Percentiles rank a stretch among this genome's conserved stretches.
Conservation (phyloP, 2,888 invertebrate species). For the Lottia scabra region DNA sequence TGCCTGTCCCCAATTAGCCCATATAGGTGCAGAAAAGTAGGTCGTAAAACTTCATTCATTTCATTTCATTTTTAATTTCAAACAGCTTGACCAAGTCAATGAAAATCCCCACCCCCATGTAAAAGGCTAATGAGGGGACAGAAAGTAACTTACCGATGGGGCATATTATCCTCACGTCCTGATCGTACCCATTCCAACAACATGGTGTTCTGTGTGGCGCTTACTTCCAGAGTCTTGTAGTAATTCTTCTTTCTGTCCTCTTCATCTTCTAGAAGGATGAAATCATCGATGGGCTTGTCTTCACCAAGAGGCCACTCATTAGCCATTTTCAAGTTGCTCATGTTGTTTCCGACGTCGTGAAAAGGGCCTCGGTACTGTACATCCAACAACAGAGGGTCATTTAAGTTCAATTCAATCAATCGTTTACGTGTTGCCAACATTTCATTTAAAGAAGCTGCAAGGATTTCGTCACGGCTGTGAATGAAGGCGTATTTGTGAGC, state of each 20-base stretch:
- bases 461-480: background rate
- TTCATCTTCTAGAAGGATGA: background rate
- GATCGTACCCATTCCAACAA: conserved; percentile 1
- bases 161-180: background rate
- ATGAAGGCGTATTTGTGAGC: background rate
- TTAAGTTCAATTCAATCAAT: background rate
- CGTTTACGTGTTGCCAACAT: background rate
- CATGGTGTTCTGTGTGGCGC: background rate
- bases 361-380: background rate
- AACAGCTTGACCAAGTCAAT: too few species aligned
- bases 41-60: too few species aligned
- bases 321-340: background rate
- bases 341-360: background rate
- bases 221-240: background rate
- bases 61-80: too few species aligned
- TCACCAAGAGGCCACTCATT: background rate
- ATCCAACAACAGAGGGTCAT: background rate
- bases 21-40: too few species aligned
- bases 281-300: background rate
- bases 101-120: too few species aligned
- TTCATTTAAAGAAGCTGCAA: background rate
- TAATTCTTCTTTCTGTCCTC: background rate
- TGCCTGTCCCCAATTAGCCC: too few species aligned
- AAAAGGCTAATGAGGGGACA: too few species aligned
- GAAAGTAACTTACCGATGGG: background rate